Evolutionary conservation across 2,113 vertebrate species (phyloP).

Genomic region (Picathartes gymnocephalus): DNA sequence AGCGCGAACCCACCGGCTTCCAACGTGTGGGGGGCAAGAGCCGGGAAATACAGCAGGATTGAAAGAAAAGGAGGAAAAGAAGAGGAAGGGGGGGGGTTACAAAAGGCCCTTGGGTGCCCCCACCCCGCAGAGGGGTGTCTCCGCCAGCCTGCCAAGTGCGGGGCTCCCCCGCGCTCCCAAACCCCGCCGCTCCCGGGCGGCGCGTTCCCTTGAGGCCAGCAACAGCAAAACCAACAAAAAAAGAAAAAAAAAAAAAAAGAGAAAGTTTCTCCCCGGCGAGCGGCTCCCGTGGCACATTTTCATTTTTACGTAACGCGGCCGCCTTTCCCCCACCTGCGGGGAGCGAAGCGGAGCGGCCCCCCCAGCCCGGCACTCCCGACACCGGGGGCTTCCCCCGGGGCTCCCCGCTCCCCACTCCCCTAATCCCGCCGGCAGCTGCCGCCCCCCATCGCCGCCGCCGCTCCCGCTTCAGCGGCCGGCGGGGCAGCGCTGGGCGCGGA

Average conservation of each 20-base stretch:
- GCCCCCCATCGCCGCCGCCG: not conserved
- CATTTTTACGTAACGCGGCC: constrained; percentile 23
- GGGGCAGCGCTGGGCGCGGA: not conserved
- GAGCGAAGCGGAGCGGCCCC: not conserved
- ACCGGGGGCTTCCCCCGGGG: not conserved
- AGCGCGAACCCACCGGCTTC: not conserved
- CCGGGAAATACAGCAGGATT: not conserved
- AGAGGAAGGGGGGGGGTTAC: rapidly evolving
- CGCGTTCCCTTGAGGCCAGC: not conserved
- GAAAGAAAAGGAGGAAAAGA: too few species aligned
- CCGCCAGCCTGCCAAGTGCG: not conserved
- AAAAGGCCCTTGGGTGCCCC: not conserved
- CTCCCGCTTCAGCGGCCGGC: not conserved
- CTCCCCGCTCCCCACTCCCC: not conserved
- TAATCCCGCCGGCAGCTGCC: not conserved
- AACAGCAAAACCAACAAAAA: not conserved
- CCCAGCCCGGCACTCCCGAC: not conserved
- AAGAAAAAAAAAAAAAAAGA: not conserved
- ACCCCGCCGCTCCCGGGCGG: not conserved
- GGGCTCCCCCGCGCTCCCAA: not conserved
- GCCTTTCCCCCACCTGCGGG: not conserved
- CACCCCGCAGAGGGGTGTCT: not conserved
- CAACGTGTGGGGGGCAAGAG: rapidly evolving
- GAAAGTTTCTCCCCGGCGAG: not conserved
- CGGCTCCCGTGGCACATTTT: not conserved